Evolutionary conservation across 2,888 invertebrate genomes (phyloP), one percentile per base, ranked within the genome.

Genomic region (Dryobota labecula): DNA sequence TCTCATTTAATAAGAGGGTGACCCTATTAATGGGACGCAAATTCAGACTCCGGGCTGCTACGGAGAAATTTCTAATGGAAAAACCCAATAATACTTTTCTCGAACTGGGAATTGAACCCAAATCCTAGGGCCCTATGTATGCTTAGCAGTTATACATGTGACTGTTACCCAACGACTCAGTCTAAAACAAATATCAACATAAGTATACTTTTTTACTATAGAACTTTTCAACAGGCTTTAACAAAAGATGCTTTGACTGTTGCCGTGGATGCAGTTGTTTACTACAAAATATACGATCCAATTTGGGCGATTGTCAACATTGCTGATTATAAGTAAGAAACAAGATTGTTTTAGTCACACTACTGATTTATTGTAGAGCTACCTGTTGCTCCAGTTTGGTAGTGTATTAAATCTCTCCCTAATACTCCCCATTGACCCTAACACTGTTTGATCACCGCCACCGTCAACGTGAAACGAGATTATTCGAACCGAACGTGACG

Each of bases 231-330:
- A 65, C 90, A 93, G 93, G 92, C 89, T 49, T 78, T 93, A 53
- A 93, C 93, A 3, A 91, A 98, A 94, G 99, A 99, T 93, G 98
- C 98, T 3, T 98, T 99, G 61, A 98, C 98, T 0, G 98, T 99
- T 6, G 97, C 98, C 9, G 99, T 99, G 7, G 98, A 99, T 92
- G 98, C 98, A 0, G 98, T 98, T 20, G 97, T 98, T 56, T 98
- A 97, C 90, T 98, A 98, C 90, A 97, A 97, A 85, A 97, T 98
- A 70, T 96, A 96, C 82, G 97, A 97, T 89, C 98, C 98, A 0
- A 88, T 98, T 20, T 97, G 96, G 89, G 97, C 98, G 1, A 96
- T 98, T 24, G 96, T 97, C 18, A 91, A 90, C 41, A 87, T 92
- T 13, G 85, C 89, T 49, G 83, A 93, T 84, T 92, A 88, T 70